Conservation (phyloP, 2,113 vertebrate species). For the Manacus vitellinus region DNA sequence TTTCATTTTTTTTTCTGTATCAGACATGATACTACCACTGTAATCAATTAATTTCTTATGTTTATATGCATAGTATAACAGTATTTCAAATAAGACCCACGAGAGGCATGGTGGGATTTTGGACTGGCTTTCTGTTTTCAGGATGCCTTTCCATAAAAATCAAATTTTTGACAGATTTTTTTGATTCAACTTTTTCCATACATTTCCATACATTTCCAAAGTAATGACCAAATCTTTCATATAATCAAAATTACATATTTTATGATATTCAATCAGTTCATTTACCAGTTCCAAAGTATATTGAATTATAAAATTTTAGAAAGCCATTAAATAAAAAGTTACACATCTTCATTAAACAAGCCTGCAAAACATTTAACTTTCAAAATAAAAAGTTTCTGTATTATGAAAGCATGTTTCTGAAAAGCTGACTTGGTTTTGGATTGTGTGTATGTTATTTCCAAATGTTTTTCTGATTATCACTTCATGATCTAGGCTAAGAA, state of each 20-base stretch:
- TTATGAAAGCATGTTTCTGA: neutral
- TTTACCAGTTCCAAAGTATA: neutral
- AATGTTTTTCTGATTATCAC: neutral
- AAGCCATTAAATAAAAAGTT: neutral
- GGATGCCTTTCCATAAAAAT: neutral
- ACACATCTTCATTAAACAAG: neutral
- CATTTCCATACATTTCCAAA: neutral
- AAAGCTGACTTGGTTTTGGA: neutral
- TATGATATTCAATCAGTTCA: accelerated
- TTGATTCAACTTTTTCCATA: neutral
- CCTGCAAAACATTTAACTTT: neutral
- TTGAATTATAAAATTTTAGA: neutral
- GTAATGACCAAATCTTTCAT: neutral
- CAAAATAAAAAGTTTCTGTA: neutral
- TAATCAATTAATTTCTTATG: neutral
- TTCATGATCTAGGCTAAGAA: neutral
- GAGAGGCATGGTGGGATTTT: neutral
- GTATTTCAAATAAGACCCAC: neutral
- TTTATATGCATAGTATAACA: neutral
- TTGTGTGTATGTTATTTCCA: neutral
- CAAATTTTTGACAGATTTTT: neutral
- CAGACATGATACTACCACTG: neutral
- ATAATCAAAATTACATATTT: neutral
- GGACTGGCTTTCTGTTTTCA: neutral
- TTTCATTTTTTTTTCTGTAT: neutral